A percentile compares a stretch with the other conserved stretches of the same genome.
Evolutionary conservation across 2,888 invertebrate species (phyloP).

Genomic region (Corythucha ciliata): DNA sequence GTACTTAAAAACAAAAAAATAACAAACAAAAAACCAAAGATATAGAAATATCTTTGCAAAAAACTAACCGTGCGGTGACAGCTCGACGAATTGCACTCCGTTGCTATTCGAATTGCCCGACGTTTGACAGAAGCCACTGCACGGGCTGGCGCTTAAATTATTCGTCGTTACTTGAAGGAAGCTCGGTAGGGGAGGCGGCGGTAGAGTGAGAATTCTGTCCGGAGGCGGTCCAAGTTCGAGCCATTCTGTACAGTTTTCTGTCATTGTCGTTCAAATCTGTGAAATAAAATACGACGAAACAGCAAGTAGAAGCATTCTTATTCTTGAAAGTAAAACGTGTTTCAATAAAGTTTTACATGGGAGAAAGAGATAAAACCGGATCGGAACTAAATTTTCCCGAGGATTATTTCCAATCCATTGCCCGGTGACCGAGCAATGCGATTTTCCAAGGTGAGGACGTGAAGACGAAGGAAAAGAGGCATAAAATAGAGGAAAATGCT

Average conservation of each 20-base stretch:
- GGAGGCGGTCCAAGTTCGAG: constrained; percentile 62
- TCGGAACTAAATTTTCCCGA: too few species aligned
- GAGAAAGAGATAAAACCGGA: too few species aligned
- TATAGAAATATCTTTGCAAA: too few species aligned
- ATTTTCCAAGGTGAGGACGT: too few species aligned
- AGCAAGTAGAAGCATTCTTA: neutral
- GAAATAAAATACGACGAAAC: neutral
- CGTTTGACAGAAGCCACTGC: constrained; percentile 39
- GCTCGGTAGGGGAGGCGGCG: constrained; percentile 73
- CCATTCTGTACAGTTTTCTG: constrained; percentile 42
- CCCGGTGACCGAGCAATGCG: too few species aligned
- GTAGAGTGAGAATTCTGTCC: constrained; percentile 70
- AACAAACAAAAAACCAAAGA: too few species aligned
- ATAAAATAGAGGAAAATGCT: too few species aligned
- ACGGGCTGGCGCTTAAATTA: constrained; percentile 32
- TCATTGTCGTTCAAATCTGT: constrained; percentile 29
- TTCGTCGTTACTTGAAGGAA: constrained; percentile 51
- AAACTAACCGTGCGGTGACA: constrained; percentile 60
- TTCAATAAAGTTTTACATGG: neutral
- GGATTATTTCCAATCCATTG: too few species aligned
- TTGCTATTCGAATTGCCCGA: constrained; percentile 41
- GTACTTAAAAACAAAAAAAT: too few species aligned
- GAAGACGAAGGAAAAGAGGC: too few species aligned
- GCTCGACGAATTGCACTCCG: constrained; percentile 68
- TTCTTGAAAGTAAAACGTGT: neutral